Conservation (phyloP, 2,888 invertebrate genomes). For the Drosophila niveifrons region DNA sequence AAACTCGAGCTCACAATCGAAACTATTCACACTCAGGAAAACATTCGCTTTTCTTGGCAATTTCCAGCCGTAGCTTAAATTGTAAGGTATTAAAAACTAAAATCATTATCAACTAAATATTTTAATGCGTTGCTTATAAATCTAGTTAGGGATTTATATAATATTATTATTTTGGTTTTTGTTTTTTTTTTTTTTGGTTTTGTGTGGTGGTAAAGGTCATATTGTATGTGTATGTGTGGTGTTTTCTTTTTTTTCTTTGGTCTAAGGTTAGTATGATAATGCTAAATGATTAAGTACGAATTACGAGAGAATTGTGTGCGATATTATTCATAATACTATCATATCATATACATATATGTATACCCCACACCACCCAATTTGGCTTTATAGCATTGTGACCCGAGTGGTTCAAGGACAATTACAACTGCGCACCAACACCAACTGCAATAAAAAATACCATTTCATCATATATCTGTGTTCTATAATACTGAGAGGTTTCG, state of each 20-base stretch:
- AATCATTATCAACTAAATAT: constrained; percentile 20
- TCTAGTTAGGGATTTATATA: constrained; percentile 19
- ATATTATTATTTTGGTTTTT: constrained; percentile 5
- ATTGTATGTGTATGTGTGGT: constrained; percentile 7
- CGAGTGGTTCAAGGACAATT: constrained; percentile 12
- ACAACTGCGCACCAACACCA: constrained; percentile 44
- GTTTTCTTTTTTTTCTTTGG: background rate
- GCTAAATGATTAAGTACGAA: constrained; percentile 11
- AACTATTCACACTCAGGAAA: background rate
- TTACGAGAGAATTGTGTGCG: constrained; percentile 11
- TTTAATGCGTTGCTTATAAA: constrained; percentile 12
- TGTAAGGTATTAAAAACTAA: constrained; percentile 13
- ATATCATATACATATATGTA: constrained; percentile 3
- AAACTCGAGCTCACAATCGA: background rate
- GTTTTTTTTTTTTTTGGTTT: background rate
- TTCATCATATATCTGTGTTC: background rate
- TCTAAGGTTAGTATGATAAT: constrained; percentile 28
- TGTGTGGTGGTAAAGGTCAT: background rate
- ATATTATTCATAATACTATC: constrained; percentile 19
- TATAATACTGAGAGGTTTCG: background rate
- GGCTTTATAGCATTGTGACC: constrained; percentile 3
- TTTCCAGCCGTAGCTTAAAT: constrained; percentile 39
- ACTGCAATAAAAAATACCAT: constrained; percentile 4
- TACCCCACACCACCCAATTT: constrained; percentile 30
- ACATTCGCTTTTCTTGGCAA: constrained; percentile 28